phyloP scores from a whole-genome alignment of 2,888 invertebrate species.

The Lithophane leautieri region DNA sequence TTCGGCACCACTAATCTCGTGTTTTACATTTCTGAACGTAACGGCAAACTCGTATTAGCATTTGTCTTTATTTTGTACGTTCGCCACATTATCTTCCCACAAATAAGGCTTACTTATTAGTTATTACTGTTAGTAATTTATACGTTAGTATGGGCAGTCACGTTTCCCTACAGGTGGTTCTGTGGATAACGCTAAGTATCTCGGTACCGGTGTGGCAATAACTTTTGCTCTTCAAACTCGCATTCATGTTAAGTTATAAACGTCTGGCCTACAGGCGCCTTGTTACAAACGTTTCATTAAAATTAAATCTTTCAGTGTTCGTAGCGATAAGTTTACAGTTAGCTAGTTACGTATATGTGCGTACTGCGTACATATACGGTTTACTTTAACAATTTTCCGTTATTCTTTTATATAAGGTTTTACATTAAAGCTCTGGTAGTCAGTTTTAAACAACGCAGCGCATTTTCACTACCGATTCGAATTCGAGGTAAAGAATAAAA shows the following conservation, averaged over 20 bases:
- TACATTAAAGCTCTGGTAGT: background rate
- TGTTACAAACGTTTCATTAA: slow-evolving; percentile 10
- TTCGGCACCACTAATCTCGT: slow-evolving; percentile 45
- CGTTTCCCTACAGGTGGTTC: slow-evolving; percentile 51
- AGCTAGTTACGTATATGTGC: background rate
- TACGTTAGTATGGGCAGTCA: slow-evolving; percentile 57
- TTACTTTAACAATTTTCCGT: background rate
- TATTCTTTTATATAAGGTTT: background rate
- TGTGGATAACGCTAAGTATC: slow-evolving; percentile 44
- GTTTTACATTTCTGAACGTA: slow-evolving; percentile 58
- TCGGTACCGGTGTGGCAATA: slow-evolving; percentile 53
- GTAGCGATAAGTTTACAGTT: slow-evolving; percentile 5
- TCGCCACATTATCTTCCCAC: slow-evolving; percentile 36
- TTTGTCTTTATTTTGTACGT: slow-evolving; percentile 46
- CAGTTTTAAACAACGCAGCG: background rate
- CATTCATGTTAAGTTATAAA: slow-evolving; percentile 41
- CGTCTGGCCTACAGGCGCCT: slow-evolving; percentile 20
- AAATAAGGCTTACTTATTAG: slow-evolving; percentile 43
- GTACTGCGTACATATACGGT: background rate
- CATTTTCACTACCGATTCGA: background rate
- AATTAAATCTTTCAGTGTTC: slow-evolving; percentile 29
- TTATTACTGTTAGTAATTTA: slow-evolving; percentile 59
- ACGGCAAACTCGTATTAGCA: slow-evolving; percentile 50
- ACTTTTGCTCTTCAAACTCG: slow-evolving; percentile 60
- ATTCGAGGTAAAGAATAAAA: background rate